Base-by-base conservation (phyloP, 2,113 vertebrate species). In the Cairina moschata region DNA sequence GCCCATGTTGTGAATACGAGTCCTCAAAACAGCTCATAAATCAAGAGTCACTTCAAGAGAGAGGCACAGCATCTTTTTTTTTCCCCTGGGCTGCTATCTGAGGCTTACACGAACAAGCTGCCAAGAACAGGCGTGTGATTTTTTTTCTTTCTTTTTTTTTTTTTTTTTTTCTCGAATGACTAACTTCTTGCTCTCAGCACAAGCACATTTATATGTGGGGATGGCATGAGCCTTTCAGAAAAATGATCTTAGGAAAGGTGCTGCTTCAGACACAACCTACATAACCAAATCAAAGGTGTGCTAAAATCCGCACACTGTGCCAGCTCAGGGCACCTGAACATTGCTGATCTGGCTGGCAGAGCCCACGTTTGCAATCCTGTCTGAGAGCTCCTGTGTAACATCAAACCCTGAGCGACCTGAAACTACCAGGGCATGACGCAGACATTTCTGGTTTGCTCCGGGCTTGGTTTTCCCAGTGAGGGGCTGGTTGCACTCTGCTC, bases 171-270 rank as follows among this genome's bases (percentile, higher is more conserved):
- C 29, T 54, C 4, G 3, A 46, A n/a, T 21, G 0, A 36, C 13
- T 50, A 48, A 83, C 23, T 22, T 65, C 12, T 34, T 50, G 2
- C n/a, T 83, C 42, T 79, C 38, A 62, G 28, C 71, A 42, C 36
- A 18, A 80, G 9, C 36, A 20, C 6, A 23, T 65, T 74, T 46
- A 13, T 13, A 13, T 2, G 11, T 14, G 31, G 80, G 44, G 56
- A 28, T 52, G 52, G 34, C 34, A 3, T 9, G 15, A 83, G 44
- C 28, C 44, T 16, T 75, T 75, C 66, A 9, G 77, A 82, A 42
- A 88, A 86, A 69, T 66, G 84, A 56, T 25, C 52, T 29, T n/a
- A 36, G 80, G 36, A 67, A 77, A 80, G 28, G 36, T 86, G 93
- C 72, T 88, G 78, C 69, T 73, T 96, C 83, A 60, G 67, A 20